Evolutionary conservation across 2,113 vertebrate species (phyloP).

Genomic region (Scomber colias): DNA sequence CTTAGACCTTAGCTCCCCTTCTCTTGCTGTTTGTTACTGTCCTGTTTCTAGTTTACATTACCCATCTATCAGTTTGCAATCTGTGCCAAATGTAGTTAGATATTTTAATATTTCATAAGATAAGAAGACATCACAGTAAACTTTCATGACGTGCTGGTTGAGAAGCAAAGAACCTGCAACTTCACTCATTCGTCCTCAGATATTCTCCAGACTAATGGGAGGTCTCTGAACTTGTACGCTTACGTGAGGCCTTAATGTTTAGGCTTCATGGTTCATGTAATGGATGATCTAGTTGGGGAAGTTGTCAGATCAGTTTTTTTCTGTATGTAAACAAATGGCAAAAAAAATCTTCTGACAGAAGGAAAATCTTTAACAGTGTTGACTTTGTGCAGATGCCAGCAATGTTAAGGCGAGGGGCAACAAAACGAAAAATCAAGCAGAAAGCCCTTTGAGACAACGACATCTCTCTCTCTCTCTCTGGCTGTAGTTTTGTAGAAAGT

Average conservation of each 20-base stretch:
- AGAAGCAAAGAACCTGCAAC: conserved; percentile 5
- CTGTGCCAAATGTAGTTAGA: neutral
- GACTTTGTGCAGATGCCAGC: conserved; percentile 68
- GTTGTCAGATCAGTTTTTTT: conserved; percentile 17
- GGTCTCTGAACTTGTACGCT: neutral
- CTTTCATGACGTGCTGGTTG: conserved; percentile 10
- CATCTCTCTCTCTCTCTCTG: conserved; percentile 43
- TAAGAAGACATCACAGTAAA: neutral
- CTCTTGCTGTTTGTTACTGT: conserved; percentile 41
- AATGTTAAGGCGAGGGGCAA: conserved; percentile 55
- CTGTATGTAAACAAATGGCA: conserved; percentile 39
- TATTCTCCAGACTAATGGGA: neutral
- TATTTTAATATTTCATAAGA: neutral
- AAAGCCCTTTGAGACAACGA: conserved; percentile 42
- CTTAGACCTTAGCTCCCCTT: conserved; percentile 48
- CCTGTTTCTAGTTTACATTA: conserved; percentile 19
- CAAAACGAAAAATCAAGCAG: conserved; percentile 59
- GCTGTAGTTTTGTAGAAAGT: conserved; percentile 71
- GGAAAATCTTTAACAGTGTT: conserved; percentile 68
- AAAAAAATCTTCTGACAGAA: conserved; percentile 42
- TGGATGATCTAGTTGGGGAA: conserved; percentile 1
- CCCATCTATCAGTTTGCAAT: neutral
- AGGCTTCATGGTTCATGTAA: conserved; percentile 16
- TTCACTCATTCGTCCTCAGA: neutral
- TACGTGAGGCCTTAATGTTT: conserved; percentile 1